phyloP scores from a whole-genome alignment of 1,140 invertebrate species.

The Cherax quadricarinatus region DNA sequence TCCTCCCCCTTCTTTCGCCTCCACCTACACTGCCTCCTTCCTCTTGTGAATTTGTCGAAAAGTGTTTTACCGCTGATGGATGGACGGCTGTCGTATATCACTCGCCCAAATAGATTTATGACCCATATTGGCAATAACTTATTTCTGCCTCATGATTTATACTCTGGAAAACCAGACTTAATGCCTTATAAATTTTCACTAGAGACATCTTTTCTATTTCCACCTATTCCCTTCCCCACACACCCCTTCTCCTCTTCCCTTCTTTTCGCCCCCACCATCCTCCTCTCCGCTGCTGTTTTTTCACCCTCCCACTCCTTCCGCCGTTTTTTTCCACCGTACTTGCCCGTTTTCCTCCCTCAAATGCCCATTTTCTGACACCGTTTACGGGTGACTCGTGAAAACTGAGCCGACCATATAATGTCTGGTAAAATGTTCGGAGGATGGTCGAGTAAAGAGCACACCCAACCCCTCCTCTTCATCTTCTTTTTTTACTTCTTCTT shows the following conservation, averaged over 20 bases:
- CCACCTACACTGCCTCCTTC: neutral
- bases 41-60: neutral
- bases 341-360: too few relatives aligned
- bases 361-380: too few relatives aligned
- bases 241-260: neutral
- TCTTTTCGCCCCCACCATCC: neutral
- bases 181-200: constrained; percentile 3
- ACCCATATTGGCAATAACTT: constrained; percentile 3
- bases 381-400: too few relatives aligned
- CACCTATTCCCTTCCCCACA: neutral
- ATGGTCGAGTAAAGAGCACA: too few relatives aligned
- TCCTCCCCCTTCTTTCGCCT: neutral
- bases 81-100: neutral
- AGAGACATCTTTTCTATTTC: constrained; percentile 1
- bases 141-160: neutral
- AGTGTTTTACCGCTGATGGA: neutral
- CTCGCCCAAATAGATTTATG: neutral
- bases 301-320: too few relatives aligned
- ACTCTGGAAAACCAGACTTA: neutral
- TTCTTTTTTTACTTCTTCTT: too few relatives aligned
- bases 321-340: too few relatives aligned
- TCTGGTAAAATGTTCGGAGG: too few relatives aligned
- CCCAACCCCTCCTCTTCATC: too few relatives aligned
- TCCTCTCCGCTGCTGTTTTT: neutral
- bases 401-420: too few relatives aligned